Conservation (phyloP, 2,113 vertebrate genomes). For the Corythaixoides concolor region DNA sequence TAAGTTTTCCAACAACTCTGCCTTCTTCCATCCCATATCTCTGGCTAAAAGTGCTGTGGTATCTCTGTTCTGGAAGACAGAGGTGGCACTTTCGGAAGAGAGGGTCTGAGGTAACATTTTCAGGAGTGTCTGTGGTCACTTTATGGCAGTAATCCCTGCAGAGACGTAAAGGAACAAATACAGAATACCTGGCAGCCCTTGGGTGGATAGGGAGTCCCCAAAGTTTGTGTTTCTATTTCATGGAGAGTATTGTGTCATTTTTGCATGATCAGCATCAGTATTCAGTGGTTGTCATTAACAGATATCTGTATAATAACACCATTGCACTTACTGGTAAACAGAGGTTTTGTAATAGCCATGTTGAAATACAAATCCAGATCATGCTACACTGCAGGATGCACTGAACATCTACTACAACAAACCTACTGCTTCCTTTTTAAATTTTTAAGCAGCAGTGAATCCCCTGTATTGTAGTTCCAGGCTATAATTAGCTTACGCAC, state of each 20-base stretch:
- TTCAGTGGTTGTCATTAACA: background rate
- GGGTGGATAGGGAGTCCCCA: background rate
- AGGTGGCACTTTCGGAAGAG: background rate
- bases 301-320: background rate
- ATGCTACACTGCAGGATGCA: background rate
- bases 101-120: background rate
- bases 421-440: background rate
- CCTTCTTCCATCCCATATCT: background rate
- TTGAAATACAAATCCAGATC: background rate
- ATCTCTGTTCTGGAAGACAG: background rate
- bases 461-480: background rate
- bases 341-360: background rate
- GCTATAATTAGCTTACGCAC: background rate
- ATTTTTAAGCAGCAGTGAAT: background rate
- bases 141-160: background rate
- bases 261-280: background rate
- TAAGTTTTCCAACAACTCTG: background rate
- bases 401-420: background rate
- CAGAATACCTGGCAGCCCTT: background rate
- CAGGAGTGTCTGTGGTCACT: background rate
- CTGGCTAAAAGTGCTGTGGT: background rate
- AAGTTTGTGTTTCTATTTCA: background rate
- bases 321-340: background rate
- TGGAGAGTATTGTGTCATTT: background rate
- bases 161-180: background rate